These are phyloP conservation scores for Emesis castigata DNA, from an alignment of 2,888 invertebrate species.

Conservation along the genomic window DNA sequence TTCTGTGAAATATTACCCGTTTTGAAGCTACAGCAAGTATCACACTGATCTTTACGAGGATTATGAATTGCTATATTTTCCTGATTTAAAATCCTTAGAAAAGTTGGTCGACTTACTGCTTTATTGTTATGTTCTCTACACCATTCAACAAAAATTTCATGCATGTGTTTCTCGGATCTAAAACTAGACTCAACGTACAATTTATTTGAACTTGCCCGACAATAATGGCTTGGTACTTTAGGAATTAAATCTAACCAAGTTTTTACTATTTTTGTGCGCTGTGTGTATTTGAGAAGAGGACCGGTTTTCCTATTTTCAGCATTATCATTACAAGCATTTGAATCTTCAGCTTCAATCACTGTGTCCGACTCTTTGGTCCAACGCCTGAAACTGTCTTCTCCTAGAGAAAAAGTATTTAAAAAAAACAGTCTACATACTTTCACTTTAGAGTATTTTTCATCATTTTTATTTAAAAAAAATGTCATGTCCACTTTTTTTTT, in stretches of 20 bases:
- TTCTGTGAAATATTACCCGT: conserved; percentile 9
- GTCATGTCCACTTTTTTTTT: conserved; percentile 23
- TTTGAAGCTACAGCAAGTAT: conserved; percentile 11
- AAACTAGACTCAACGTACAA: conserved; percentile 6
- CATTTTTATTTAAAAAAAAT: conserved; percentile 14
- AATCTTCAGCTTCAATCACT: conserved; percentile 4
- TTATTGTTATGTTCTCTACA: conserved; percentile 17
- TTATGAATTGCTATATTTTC: conserved; percentile 7
- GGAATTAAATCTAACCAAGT: conserved; percentile 2
- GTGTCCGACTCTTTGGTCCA: conserved; percentile 28
- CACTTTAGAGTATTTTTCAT: conserved; percentile 12
- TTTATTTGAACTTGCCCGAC: conserved; percentile 12
- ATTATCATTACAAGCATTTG: background rate
- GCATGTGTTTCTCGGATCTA: conserved; percentile 15
- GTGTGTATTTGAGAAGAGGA: background rate
- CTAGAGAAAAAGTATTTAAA: conserved; percentile 23
- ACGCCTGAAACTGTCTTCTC: conserved; percentile 22
- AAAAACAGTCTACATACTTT: conserved; percentile 21
- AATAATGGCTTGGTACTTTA: conserved; percentile 10
- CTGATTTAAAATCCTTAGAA: conserved; percentile 6
- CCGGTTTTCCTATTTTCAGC: background rate
- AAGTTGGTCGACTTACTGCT: conserved; percentile 23
- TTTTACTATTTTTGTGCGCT: background rate
- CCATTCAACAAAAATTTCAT: conserved; percentile 15
- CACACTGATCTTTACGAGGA: conserved; percentile 8